Evolutionary conservation across 2,888 invertebrate genomes (phyloP), one percentile per base, ranked within the genome.

Genomic region (Octonoba sinensis): DNA sequence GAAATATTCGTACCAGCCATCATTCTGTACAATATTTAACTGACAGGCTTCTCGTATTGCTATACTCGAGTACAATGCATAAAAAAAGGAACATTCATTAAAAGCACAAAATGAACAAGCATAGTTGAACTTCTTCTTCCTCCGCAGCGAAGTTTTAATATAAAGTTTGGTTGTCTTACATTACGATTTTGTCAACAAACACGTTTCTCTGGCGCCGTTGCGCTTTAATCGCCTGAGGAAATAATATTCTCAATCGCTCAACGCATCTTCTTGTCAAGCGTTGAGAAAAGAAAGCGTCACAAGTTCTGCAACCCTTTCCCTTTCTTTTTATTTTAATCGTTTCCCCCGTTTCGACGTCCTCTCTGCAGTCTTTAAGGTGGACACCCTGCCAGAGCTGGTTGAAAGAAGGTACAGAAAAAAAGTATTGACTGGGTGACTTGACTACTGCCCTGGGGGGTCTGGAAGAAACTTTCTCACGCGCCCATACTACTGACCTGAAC

Each of bases 401-500:
- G 69, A 56, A 27, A 47, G 57, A 18, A 64, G n/a, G 67, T 18
- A 11, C 36, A 36, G 4, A 36, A 36, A 36, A 36, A 36, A 36
- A 1, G 8, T 36, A 36, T 36, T 36, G 75, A 51, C 75, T 70
- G 66, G 62, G 73, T 72, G 79, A 81, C 78, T 49, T 46, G 72
- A 36, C 18, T 44, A 12, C 56, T 73, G 22, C 18, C 79, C 69
- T 51, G 12, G 47, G 73, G 73, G 62, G 18, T 18, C 44, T 60
- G n/a, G 22, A n/a, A 59, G 62, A 24, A 70, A 69, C 73, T 81
- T 81, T 81, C 79, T 73, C 79, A 81, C 79, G 79, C 73, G 51
- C 54, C 51, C n/a, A 66, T 36, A 73, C 73, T 81, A 81, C 79
- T 81, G 73, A 81, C 79, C 79, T 22, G 24, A 73, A 59, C 73